Evolutionary conservation across 2,113 vertebrate species (phyloP), one percentile per base, ranked within the genome.

Genomic region (Misgurnus mizolepis): DNA sequence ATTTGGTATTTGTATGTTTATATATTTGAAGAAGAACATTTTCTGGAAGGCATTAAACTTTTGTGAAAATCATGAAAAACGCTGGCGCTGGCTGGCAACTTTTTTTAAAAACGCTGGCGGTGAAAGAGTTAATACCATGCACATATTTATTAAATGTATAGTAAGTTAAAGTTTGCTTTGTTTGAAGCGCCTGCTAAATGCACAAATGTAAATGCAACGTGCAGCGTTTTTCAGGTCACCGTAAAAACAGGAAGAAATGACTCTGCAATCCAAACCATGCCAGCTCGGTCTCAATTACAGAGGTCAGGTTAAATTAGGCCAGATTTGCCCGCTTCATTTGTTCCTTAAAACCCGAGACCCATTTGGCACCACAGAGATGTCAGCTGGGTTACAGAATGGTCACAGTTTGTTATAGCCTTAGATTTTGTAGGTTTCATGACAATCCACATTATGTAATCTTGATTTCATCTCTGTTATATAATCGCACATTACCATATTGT

Each of bases 231-330:
- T 75, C 73, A 64, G 73, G 73, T 64, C 73, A 75, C 4, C 0
- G 43, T 75, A 64, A 61, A 75, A 61, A 75, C 34, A 4, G 73
- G 43, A 64, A 64, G 73, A 34, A 43, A 14, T 49, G 73, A 61
- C 56, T 75, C 41, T 75, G 73, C 73, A 75, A 75, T 64, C 60
- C 60, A 75, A 64, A 39, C 73, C 73, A 0, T 64, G 56, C 18
- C 43, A 43, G 49, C 47, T 64, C 60, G 49, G 58, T 18, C 58
- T 64, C 73, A 43, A 34, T 75, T 75, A 75, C 73, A 75, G 12
- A 62, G 73, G 58, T 75, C 73, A 27, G 73, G 58, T 75, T 64
- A 7, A 75, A 64, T 75, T 75, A 62, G 72, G 58, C 72, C 58
- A 62, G 58, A 75, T 62, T 75, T 49, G 58, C 58, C 73, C 8